phyloP scores from a whole-genome alignment of 1,140 invertebrate genomes.

The Pseudomyrmex dendroicus region DNA sequence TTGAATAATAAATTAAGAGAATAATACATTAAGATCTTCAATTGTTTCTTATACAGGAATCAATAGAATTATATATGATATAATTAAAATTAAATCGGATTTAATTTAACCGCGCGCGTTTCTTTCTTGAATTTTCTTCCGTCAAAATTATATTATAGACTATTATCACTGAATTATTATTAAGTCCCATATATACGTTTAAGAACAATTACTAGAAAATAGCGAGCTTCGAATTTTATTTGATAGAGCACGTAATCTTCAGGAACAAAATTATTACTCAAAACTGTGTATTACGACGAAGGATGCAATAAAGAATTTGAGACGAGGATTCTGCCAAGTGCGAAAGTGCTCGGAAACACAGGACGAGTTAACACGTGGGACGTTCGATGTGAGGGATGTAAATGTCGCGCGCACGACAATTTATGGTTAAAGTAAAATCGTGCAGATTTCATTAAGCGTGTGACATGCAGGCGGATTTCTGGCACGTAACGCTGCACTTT shows the following conservation, averaged over 20 bases:
- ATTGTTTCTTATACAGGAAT: no score
- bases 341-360: not conserved
- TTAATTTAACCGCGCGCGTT: no score
- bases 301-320: conserved; percentile 11
- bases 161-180: no score
- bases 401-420: conserved; percentile 71
- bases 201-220: no score
- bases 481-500: conserved; percentile 63
- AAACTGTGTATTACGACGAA: not conserved
- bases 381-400: conserved; percentile 61
- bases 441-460: conserved; percentile 67
- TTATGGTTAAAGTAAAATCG: conserved; percentile 72
- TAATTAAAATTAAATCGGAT: no score
- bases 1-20: no score
- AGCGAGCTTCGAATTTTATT: not conserved
- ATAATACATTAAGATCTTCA: no score
- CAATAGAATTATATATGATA: no score
- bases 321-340: conserved; percentile 25
- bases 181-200: no score
- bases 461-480: conserved; percentile 68
- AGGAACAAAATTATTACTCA: not conserved
- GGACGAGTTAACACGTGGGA: conserved; percentile 44
- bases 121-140: no score
- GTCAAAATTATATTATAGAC: no score
- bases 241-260: not conserved